phyloP scores from a whole-genome alignment of 2,888 invertebrate species.

The Adelognathus sp. region DNA sequence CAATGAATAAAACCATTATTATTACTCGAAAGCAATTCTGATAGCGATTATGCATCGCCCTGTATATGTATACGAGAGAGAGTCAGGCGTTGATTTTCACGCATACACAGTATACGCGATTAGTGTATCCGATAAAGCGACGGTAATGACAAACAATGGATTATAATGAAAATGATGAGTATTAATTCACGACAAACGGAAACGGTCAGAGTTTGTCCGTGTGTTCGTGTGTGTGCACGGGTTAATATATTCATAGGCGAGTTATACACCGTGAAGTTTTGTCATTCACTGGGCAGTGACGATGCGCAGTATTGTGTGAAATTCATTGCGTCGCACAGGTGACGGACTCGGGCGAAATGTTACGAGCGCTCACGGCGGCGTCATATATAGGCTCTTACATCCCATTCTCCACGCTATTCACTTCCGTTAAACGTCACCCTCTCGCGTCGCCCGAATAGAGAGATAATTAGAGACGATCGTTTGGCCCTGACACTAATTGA shows the following conservation, averaged over 20 bases:
- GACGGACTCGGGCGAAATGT: background rate
- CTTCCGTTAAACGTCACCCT: slow-evolving; percentile 39
- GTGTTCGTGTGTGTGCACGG: background rate
- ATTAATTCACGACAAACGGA: slow-evolving; percentile 54
- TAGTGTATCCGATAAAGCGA: slow-evolving; percentile 41
- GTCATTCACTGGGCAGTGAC: background rate
- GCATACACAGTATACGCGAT: slow-evolving; percentile 14
- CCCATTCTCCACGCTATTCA: slow-evolving; percentile 12
- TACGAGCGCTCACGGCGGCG: background rate
- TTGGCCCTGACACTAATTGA: slow-evolving; percentile 65
- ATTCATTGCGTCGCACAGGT: slow-evolving; percentile 21
- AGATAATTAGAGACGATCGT: slow-evolving; percentile 64
- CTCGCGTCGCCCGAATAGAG: slow-evolving; percentile 48
- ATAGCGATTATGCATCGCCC: background rate
- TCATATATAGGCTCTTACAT: slow-evolving; percentile 6
- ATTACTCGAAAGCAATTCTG: background rate
- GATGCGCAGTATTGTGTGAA: background rate
- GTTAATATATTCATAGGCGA: background rate
- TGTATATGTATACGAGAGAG: background rate
- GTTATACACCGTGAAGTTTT: background rate
- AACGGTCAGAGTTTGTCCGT: slow-evolving; percentile 27
- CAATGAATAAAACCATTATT: too few species aligned
- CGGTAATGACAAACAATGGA: slow-evolving; percentile 17
- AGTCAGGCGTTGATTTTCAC: slow-evolving; percentile 8
- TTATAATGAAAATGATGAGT: slow-evolving; percentile 37